Conservation (phyloP, 2,113 vertebrate species). For the Bubo blakistoni region DNA sequence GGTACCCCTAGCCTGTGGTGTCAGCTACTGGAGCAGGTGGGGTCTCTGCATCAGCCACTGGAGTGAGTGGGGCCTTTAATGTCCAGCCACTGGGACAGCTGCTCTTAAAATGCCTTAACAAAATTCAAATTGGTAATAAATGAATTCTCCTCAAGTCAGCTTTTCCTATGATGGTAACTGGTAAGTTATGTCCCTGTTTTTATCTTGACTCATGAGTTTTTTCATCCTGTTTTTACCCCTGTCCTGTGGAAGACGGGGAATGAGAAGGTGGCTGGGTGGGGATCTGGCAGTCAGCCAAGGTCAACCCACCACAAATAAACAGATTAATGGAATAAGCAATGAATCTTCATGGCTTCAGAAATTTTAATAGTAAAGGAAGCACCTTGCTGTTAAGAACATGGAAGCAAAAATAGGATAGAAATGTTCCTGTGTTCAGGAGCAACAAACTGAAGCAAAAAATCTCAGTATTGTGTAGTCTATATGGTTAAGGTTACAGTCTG, state of each 20-base stretch:
- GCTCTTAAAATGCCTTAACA: background rate
- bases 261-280: background rate
- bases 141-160: background rate
- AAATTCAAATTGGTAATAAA: background rate
- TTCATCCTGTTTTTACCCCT: background rate
- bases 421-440: background rate
- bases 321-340: background rate
- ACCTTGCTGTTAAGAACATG: background rate
- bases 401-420: background rate
- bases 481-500: background rate
- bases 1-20: background rate
- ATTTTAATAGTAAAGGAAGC: background rate
- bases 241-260: background rate
- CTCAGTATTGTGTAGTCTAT: background rate
- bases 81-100: background rate
- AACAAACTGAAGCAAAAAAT: background rate
- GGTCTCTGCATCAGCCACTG: background rate
- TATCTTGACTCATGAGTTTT: background rate
- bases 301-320: background rate
- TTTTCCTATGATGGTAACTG: accelerated
- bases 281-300: background rate
- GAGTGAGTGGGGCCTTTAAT: background rate
- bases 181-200: background rate
- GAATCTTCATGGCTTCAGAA: background rate
- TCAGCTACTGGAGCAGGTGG: background rate